phyloP scores from a whole-genome alignment of 2,888 invertebrate genomes.

The Drosophila formosana region DNA sequence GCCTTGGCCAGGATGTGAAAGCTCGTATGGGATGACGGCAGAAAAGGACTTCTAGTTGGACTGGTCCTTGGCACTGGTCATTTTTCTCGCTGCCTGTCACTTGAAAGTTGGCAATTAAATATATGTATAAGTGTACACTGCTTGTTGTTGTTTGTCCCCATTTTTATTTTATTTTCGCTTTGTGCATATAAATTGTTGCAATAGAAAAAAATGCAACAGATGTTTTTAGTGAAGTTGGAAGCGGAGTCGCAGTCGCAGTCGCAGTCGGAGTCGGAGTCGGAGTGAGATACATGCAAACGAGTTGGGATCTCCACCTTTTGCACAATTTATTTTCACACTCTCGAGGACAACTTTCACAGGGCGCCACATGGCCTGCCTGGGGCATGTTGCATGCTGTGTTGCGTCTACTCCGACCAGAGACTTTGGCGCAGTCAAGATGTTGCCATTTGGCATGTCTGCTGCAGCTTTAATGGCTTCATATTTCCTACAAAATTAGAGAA shows the following conservation, averaged over 20 bases:
- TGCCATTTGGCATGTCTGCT: constrained; percentile 70
- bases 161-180: constrained; percentile 31
- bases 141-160: constrained; percentile 15
- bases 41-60: constrained; percentile 48
- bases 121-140: constrained; percentile 40
- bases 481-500: constrained; percentile 83
- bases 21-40: constrained; percentile 50
- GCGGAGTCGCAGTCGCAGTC: constrained; percentile 12
- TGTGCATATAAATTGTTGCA: constrained; percentile 67
- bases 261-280: constrained; percentile 5
- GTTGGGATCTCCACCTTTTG: constrained; percentile 63
- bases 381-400: constrained; percentile 26
- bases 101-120: constrained; percentile 81
- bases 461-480: constrained; percentile 83
- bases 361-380: constrained; percentile 63
- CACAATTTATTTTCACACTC: constrained; percentile 83
- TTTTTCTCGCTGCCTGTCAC: constrained; percentile 76
- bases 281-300: constrained; percentile 66
- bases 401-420: constrained; percentile 5
- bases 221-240: constrained; percentile 55
- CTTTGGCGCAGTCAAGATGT: constrained; percentile 79
- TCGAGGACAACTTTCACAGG: constrained; percentile 70
- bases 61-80: constrained; percentile 53
- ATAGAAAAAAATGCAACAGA: constrained; percentile 69
- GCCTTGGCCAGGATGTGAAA: constrained; percentile 25